These are phyloP conservation scores for Neodon shergylaensis DNA, from an alignment of 2,113 vertebrate genomes.

Conservation along the genomic window DNA sequence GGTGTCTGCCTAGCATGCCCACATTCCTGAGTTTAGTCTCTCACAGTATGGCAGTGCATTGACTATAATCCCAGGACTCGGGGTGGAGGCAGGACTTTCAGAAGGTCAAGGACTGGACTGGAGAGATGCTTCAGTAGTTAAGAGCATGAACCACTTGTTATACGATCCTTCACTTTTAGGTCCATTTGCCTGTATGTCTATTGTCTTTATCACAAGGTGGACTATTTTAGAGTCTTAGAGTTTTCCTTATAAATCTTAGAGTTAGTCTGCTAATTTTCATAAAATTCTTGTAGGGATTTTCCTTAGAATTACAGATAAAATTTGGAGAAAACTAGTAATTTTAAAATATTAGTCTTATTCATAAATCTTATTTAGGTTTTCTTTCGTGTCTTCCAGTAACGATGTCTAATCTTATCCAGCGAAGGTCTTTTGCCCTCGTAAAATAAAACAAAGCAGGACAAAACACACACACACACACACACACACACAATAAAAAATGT, in stretches of 20 bases:
- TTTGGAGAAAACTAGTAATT: neutral
- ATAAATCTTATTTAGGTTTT: slow-evolving; percentile 2
- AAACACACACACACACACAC: neutral
- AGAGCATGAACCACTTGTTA: neutral
- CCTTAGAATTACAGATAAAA: neutral
- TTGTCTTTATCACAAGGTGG: neutral
- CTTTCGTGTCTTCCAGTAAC: neutral
- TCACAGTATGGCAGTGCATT: neutral
- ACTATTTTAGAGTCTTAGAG: neutral
- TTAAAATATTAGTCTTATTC: neutral
- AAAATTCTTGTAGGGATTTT: neutral
- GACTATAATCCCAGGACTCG: neutral
- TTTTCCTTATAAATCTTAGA: slow-evolving; percentile 10
- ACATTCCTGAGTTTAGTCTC: neutral
- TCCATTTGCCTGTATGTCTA: neutral
- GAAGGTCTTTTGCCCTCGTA: neutral
- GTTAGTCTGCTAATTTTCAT: slow-evolving; percentile 15
- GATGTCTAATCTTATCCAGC: neutral
- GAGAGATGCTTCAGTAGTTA: neutral
- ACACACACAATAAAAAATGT: too few relatives aligned
- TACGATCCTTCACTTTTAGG: neutral
- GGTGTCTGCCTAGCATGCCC: neutral
- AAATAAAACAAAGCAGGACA: neutral
- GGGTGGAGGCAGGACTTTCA: neutral
- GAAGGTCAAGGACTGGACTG: neutral